These are phyloP conservation scores for Nymphalis c-album DNA, from an alignment of 2,888 invertebrate species.

Conservation along the genomic window DNA sequence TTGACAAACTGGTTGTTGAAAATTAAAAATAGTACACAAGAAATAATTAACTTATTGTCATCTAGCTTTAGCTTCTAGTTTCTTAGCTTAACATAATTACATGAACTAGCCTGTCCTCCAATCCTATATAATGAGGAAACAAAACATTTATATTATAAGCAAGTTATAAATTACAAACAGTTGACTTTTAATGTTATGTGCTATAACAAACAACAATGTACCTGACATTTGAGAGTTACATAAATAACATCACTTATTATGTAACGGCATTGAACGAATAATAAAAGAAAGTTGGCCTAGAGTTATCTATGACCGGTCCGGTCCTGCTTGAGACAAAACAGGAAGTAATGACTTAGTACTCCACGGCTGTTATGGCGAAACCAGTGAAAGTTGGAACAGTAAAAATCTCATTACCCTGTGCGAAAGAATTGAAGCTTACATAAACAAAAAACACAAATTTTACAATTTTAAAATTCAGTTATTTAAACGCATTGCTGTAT, in stretches of 20 bases:
- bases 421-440: constrained; percentile 32
- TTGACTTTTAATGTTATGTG: constrained; percentile 37
- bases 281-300: constrained; percentile 58
- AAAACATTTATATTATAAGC: no score
- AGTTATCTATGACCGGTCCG: constrained; percentile 36
- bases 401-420: constrained; percentile 16
- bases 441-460: constrained; percentile 16
- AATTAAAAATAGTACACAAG: constrained; percentile 12
- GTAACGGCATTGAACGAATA: constrained; percentile 56
- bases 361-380: constrained; percentile 30
- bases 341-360: constrained; percentile 34
- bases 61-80: no score
- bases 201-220: constrained; percentile 43
- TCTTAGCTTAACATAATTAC: no score
- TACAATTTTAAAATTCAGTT: neutral
- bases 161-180: neutral
- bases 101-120: neutral
- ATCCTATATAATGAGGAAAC: no score
- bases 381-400: constrained; percentile 32
- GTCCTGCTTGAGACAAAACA: constrained; percentile 32
- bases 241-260: constrained; percentile 49
- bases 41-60: no score
- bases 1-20: constrained; percentile 2
- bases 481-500: constrained; percentile 8
- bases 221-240: constrained; percentile 43